Conservation (phyloP, 2,113 vertebrate genomes). For the Larimichthys crocea region DNA sequence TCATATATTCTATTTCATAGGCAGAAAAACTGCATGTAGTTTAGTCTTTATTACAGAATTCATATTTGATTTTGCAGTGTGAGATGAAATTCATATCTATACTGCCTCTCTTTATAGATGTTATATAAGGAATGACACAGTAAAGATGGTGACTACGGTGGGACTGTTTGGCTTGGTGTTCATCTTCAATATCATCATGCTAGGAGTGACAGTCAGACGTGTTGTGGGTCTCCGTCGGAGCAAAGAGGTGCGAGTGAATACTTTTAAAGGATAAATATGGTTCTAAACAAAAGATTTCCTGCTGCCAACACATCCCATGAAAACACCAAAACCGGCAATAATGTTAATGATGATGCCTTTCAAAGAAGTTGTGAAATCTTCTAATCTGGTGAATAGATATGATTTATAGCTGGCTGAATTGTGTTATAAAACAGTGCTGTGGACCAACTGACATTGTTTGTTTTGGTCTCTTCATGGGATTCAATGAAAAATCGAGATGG, state of each 20-base stretch:
- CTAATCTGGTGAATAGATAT: no score
- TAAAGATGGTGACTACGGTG: constrained; percentile 56
- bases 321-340: background rate
- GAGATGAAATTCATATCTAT: background rate
- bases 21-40: background rate
- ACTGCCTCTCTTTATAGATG: constrained; percentile 52
- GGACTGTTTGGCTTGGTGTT: constrained; percentile 62
- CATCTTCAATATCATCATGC: constrained; percentile 51
- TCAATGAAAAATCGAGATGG: background rate
- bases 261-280: no score
- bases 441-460: background rate
- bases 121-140: constrained; percentile 17
- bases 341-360: background rate
- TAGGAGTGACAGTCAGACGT: constrained; percentile 31
- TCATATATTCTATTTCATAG: background rate
- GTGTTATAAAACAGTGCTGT: no score
- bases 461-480: background rate
- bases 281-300: background rate
- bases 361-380: no score
- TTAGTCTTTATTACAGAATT: background rate
- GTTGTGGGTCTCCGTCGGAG: background rate
- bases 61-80: background rate
- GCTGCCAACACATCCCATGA: no score
- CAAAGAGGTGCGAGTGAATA: constrained; percentile 34
- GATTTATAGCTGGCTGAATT: no score